These are phyloP conservation scores for Chondrilla cf. caribensis DNA, from an alignment of 37 sponge, comb jelly and placozoan genomes.

Conservation along the genomic window DNA sequence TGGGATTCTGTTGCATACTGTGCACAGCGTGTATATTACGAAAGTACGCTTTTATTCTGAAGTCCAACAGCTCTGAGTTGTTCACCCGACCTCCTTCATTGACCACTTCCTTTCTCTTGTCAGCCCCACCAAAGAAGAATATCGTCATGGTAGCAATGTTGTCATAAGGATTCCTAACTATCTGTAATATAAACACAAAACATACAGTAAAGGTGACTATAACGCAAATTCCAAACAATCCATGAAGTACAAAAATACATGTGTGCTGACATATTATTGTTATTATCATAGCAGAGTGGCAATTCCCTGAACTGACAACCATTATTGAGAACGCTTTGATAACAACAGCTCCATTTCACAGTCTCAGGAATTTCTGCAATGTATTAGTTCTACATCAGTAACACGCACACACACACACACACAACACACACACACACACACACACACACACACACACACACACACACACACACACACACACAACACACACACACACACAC, in stretches of 20 bases:
- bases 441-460: conserved; percentile 11
- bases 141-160: conserved; percentile 29
- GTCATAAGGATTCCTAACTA: conserved; percentile 21
- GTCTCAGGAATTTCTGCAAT: no score
- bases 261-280: no score
- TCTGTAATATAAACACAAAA: neutral
- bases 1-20: neutral
- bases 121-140: neutral
- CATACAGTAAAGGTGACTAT: no score
- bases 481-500: neutral
- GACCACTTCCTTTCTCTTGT: neutral
- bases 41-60: conserved; percentile 26
- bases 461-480: conserved; percentile 4
- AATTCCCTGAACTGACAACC: no score
- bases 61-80: conserved; percentile 18
- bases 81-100: neutral
- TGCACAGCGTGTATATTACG: conserved; percentile 5
- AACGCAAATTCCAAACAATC: no score
- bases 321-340: no score
- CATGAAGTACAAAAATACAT: no score
- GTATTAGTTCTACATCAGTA: neutral
- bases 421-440: conserved; percentile 16
- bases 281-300: no score
- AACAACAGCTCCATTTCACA: no score
- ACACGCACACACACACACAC: neutral